Percentiles rank a stretch among this genome's conserved stretches.
These are phyloP conservation scores for Mormyrops attenuatus DNA, from an alignment of 2,797 vertebrate species.

Conservation along the genomic window DNA sequence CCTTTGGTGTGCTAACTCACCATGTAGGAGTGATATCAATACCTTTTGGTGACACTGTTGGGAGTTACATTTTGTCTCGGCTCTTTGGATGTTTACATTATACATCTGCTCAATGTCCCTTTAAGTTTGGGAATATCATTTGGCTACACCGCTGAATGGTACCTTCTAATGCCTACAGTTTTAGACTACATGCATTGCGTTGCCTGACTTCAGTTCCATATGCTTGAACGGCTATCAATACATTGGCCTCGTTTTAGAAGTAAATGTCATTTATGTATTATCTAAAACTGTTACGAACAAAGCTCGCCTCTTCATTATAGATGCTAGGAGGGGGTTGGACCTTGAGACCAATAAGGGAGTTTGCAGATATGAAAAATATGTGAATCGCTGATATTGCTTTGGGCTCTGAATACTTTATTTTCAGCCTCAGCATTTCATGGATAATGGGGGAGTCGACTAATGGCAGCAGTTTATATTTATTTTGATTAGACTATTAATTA, in stretches of 20 bases:
- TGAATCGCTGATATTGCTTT: background rate
- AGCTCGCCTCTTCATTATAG: background rate
- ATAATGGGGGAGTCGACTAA: background rate
- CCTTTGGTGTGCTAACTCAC: background rate
- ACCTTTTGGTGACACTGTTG: background rate
- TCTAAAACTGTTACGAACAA: background rate
- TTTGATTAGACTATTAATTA: background rate
- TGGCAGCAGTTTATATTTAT: background rate
- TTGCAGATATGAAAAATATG: background rate
- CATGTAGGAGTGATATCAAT: background rate
- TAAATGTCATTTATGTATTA: background rate
- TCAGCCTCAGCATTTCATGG: background rate
- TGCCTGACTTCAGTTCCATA: background rate
- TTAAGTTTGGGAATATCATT: background rate
- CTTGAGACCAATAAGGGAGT: background rate
- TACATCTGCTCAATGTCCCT: background rate
- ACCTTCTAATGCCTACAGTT: background rate
- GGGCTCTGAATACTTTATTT: background rate
- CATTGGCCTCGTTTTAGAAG: background rate
- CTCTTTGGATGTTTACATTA: background rate
- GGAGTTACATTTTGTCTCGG: background rate
- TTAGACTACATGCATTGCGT: background rate
- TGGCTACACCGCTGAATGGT: background rate
- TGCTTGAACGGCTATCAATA: background rate
- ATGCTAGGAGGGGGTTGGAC: background rate